These are phyloP conservation scores for Trichomycterus rosablanca DNA, from an alignment of 2,113 vertebrate genomes.

Conservation along the genomic window DNA sequence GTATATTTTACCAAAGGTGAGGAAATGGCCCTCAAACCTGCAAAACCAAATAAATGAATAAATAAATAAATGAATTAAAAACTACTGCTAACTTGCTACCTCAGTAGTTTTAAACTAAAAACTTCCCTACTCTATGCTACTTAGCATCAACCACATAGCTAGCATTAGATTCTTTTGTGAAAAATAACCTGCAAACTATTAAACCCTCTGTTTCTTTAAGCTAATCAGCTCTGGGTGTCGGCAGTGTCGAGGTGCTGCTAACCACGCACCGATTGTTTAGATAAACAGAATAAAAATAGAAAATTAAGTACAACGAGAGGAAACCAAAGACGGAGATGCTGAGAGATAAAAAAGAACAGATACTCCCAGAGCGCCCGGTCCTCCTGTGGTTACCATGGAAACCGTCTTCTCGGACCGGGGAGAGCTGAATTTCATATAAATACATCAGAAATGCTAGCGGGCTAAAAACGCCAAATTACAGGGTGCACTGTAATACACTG, in stretches of 20 bases:
- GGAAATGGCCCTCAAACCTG: too few relatives aligned
- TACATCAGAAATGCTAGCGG: slow-evolving; percentile 46
- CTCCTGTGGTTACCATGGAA: slow-evolving; percentile 48
- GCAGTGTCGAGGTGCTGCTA: not conserved
- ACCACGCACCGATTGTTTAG: slow-evolving; percentile 17
- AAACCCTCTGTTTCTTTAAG: slow-evolving; percentile 5
- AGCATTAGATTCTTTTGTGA: too few relatives aligned
- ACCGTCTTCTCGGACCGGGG: slow-evolving; percentile 26
- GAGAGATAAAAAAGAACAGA: slow-evolving; percentile 26
- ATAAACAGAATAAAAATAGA: slow-evolving; percentile 14
- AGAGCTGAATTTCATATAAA: slow-evolving; percentile 46
- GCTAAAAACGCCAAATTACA: slow-evolving; percentile 43
- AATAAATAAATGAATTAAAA: too few relatives aligned
- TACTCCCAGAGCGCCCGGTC: slow-evolving; percentile 30
- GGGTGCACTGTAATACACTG: slow-evolving; percentile 33
- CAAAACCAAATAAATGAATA: too few relatives aligned
- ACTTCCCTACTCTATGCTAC: too few relatives aligned
- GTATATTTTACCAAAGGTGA: too few relatives aligned
- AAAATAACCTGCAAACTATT: not conserved
- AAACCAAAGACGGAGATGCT: slow-evolving; percentile 1
- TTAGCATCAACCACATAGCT: too few relatives aligned
- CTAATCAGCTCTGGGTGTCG: slow-evolving; percentile 5
- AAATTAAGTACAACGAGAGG: slow-evolving; percentile 12
- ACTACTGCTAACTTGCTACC: too few relatives aligned
- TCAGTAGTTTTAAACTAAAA: not conserved